These are phyloP conservation scores for Pycnomerus fuliginosus DNA, from an alignment of 2,888 invertebrate genomes.

Conservation along the genomic window DNA sequence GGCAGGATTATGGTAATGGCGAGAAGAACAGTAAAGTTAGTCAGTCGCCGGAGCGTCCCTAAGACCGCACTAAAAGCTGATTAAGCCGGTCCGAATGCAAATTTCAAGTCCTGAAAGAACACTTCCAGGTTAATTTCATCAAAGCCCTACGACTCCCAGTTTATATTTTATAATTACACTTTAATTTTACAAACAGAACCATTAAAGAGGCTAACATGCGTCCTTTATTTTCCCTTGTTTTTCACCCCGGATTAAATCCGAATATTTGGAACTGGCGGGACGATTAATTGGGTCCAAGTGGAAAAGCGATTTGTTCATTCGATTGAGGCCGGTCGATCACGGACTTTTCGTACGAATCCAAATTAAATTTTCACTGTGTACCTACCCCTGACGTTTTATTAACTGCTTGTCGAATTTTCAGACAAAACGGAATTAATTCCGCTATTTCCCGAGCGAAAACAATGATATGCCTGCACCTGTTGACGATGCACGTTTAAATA, in stretches of 20 bases:
- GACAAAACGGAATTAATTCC: no score
- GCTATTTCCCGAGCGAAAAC: no score
- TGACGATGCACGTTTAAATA: no score
- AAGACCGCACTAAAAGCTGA: conserved; percentile 37
- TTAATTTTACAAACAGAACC: conserved; percentile 25
- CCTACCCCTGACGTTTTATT: no score
- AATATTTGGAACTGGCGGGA: conserved; percentile 35
- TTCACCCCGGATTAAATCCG: conserved; percentile 29
- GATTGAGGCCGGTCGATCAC: conserved; percentile 26
- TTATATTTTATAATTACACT: conserved; percentile 29
- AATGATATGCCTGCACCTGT: no score
- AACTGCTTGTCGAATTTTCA: no score
- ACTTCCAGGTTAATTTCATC: conserved; percentile 27
- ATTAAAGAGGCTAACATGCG: conserved; percentile 13
- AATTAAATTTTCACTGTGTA: no score
- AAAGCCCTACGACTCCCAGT: conserved; percentile 1
- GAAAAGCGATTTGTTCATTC: conserved; percentile 24
- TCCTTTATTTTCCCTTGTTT: background rate
- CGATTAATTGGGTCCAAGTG: conserved; percentile 30
- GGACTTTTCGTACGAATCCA: no score
- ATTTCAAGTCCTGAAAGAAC: conserved; percentile 38
- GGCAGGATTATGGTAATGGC: conserved; percentile 41
- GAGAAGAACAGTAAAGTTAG: conserved; percentile 37
- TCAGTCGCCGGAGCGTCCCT: conserved; percentile 33
- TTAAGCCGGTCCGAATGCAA: conserved; percentile 38